Conservation (phyloP, 2,888 invertebrate species). For the Zaprionus obscuricornis region DNA sequence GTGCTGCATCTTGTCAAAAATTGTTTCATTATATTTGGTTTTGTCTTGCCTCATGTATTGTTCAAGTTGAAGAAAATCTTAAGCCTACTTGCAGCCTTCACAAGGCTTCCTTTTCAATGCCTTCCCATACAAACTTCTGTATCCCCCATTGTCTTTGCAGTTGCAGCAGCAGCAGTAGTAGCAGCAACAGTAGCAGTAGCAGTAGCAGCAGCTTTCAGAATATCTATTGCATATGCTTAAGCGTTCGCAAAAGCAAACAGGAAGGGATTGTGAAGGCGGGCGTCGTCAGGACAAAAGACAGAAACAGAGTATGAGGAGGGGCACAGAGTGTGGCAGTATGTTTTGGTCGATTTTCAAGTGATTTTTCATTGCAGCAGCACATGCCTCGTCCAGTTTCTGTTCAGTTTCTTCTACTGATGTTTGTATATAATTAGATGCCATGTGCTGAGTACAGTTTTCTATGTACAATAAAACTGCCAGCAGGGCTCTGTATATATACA, state of each 20-base stretch:
- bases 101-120: no score
- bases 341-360: slow-evolving; percentile 57
- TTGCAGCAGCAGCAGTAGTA: slow-evolving; percentile 4
- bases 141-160: slow-evolving; percentile 56
- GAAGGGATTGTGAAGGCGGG: slow-evolving; percentile 3
- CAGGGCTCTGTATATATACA: slow-evolving; percentile 38
- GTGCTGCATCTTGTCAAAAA: slow-evolving; percentile 70
- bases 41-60: slow-evolving; percentile 59
- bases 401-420: slow-evolving; percentile 30
- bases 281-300: no score
- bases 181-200: no score
- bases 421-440: slow-evolving; percentile 69
- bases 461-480: slow-evolving; percentile 58
- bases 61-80: slow-evolving; percentile 66
- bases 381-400: slow-evolving; percentile 3
- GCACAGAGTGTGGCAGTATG: slow-evolving; percentile 5
- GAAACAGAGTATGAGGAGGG: no score
- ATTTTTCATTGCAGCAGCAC: slow-evolving; percentile 55
- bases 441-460: slow-evolving; percentile 65
- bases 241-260: slow-evolving; percentile 8
- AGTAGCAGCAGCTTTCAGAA: no score
- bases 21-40: slow-evolving; percentile 72
- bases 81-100: slow-evolving; percentile 55
- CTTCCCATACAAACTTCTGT: neutral
- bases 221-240: slow-evolving; percentile 52